Conservation (phyloP, 2,113 vertebrate species). For the Amphiprion ocellaris region DNA sequence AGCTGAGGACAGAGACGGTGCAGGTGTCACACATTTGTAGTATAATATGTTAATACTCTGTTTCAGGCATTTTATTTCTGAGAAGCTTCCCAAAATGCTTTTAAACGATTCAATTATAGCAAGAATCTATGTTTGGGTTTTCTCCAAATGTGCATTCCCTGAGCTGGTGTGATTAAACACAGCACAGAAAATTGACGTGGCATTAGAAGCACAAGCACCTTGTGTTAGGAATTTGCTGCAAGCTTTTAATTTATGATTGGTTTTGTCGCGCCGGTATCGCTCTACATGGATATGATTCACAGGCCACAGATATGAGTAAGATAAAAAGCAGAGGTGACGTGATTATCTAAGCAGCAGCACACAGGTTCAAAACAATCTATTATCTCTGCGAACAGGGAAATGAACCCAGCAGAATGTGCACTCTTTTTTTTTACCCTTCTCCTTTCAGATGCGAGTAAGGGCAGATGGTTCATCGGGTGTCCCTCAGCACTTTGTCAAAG, state of each 20-base stretch:
- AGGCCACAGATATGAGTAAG: slow-evolving; percentile 54
- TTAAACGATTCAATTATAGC: neutral
- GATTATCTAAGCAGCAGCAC: slow-evolving; percentile 57
- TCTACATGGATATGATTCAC: slow-evolving; percentile 41
- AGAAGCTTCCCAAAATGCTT: too few species aligned
- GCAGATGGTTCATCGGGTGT: slow-evolving; percentile 58
- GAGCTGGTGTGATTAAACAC: neutral
- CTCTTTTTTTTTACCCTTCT: slow-evolving; percentile 4
- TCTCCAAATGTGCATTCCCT: neutral
- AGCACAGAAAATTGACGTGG: slow-evolving; percentile 7
- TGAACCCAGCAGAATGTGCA: slow-evolving; percentile 48
- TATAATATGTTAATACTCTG: neutral
- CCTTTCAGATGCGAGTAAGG: slow-evolving; percentile 46
- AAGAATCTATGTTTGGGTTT: neutral
- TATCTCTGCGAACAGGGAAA: slow-evolving; percentile 66
- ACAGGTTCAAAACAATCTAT: slow-evolving; percentile 54
- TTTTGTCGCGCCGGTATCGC: neutral
- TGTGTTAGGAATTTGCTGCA: slow-evolving; percentile 2
- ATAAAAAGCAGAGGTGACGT: slow-evolving; percentile 44
- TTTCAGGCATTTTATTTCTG: neutral
- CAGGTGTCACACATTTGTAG: too few species aligned
- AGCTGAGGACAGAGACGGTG: neutral
- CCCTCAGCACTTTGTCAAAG: slow-evolving; percentile 64
- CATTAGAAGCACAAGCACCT: neutral
- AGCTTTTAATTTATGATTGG: slow-evolving; percentile 39